These are phyloP conservation scores for Clivina fossor DNA, from an alignment of 2,888 invertebrate genomes.

Conservation along the genomic window DNA sequence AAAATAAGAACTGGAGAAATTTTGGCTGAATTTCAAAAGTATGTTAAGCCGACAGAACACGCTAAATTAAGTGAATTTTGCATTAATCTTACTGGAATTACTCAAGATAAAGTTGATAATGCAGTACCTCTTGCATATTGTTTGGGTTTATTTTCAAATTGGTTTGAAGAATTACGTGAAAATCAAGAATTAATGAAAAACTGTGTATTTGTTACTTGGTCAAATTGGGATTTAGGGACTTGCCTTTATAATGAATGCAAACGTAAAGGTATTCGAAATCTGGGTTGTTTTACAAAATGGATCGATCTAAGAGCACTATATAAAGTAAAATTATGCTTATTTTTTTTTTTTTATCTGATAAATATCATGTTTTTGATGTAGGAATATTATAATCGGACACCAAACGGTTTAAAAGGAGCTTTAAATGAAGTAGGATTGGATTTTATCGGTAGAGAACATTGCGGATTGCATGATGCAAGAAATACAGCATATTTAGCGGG, in stretches of 20 bases:
- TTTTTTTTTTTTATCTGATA: background rate
- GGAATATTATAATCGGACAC: slow-evolving; percentile 59
- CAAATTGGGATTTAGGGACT: slow-evolving; percentile 64
- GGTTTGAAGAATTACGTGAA: slow-evolving; percentile 59
- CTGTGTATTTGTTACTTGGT: slow-evolving; percentile 62
- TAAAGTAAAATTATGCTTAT: slow-evolving; percentile 42
- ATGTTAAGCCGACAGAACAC: slow-evolving; percentile 62
- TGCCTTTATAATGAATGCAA: slow-evolving; percentile 61
- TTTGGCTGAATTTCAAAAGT: slow-evolving; percentile 62
- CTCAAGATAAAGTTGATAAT: slow-evolving; percentile 57
- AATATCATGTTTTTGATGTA: slow-evolving; percentile 45
- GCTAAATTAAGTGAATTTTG: slow-evolving; percentile 62
- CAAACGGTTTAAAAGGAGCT: slow-evolving; percentile 59
- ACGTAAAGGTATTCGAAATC: slow-evolving; percentile 59
- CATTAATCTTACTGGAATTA: slow-evolving; percentile 59
- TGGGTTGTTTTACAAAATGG: slow-evolving; percentile 60
- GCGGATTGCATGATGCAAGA: slow-evolving; percentile 63
- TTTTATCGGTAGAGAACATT: slow-evolving; percentile 63
- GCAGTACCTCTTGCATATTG: slow-evolving; percentile 57
- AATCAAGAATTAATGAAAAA: too few relatives aligned
- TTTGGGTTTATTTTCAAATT: slow-evolving; percentile 58
- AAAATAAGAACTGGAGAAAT: slow-evolving; percentile 57
- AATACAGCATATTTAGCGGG: slow-evolving; percentile 62
- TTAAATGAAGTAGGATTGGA: slow-evolving; percentile 58
- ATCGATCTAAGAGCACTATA: slow-evolving; percentile 61